Conservation (phyloP, 1,140 invertebrate genomes). For the Doryteuthis pealeii region DNA sequence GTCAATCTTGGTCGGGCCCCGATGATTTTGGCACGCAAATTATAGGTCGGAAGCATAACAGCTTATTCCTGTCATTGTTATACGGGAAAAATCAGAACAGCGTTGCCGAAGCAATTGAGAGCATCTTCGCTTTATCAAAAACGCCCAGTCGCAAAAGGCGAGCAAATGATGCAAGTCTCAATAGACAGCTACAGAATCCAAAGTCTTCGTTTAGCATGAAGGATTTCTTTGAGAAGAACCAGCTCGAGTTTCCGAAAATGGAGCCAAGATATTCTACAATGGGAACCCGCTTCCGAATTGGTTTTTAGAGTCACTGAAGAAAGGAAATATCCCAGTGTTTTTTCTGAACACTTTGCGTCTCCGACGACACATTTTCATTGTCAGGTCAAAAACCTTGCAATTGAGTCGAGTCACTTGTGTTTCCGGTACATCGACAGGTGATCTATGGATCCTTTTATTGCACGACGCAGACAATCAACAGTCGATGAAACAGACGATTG, state of each 20-base stretch:
- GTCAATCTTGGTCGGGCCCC: conserved; percentile 65
- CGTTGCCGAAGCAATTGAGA: conserved; percentile 70
- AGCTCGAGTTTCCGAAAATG: conserved; percentile 18
- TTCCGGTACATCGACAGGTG: conserved; percentile 69
- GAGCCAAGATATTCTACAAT: conserved; percentile 30
- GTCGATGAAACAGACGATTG: conserved; percentile 51
- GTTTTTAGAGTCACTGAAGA: conserved; percentile 68
- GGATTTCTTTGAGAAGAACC: conserved; percentile 23
- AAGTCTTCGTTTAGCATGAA: conserved; percentile 23
- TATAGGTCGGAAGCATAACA: conserved; percentile 60
- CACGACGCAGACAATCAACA: conserved; percentile 19
- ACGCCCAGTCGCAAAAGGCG: conserved; percentile 33
- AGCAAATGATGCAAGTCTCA: conserved; percentile 35
- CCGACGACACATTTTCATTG: conserved; percentile 69
- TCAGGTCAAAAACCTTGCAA: conserved; percentile 73
- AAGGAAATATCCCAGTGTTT: conserved; percentile 65
- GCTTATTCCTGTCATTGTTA: conserved; percentile 70
- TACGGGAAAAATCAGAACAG: conserved; percentile 69
- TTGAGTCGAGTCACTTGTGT: conserved; percentile 66
- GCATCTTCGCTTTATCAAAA: conserved; percentile 53
- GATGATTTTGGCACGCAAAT: conserved; percentile 58
- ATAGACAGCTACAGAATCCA: conserved; percentile 38
- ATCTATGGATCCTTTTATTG: conserved; percentile 69
- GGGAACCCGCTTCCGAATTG: conserved; percentile 63
- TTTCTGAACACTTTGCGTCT: conserved; percentile 71